Evolutionary conservation across 2,113 vertebrate genomes (phyloP).

Genomic region (Raja brachyura): DNA sequence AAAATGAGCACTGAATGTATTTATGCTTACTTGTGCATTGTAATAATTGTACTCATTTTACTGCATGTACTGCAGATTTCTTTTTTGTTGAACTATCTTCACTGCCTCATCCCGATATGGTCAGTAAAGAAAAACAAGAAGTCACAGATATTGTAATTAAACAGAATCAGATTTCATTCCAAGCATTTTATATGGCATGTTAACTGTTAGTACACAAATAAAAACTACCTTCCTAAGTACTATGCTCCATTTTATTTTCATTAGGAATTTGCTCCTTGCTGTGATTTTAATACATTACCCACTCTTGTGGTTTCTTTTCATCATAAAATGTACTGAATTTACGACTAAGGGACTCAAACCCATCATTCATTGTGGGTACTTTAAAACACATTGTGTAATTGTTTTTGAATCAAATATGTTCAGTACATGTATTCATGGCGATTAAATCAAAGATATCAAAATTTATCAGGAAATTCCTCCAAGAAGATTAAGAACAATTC

Average conservation of each 20-base stretch:
- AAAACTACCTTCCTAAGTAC: slow-evolving; percentile 54
- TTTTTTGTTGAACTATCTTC: slow-evolving; percentile 15
- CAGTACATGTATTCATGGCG: background rate
- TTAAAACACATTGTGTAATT: slow-evolving; percentile 41
- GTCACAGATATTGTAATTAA: slow-evolving; percentile 58
- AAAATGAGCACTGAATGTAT: slow-evolving; percentile 30
- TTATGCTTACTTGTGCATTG: slow-evolving; percentile 31
- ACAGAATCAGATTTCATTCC: slow-evolving; percentile 57
- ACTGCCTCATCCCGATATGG: slow-evolving; percentile 11
- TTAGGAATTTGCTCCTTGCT: slow-evolving; percentile 49
- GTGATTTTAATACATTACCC: slow-evolving; percentile 46
- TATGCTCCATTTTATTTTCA: slow-evolving; percentile 44
- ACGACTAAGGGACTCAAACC: slow-evolving; percentile 44
- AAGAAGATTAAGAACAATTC: background rate
- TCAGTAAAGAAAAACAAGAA: slow-evolving; percentile 41
- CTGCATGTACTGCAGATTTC: slow-evolving; percentile 2
- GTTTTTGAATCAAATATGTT: background rate
- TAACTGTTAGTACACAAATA: slow-evolving; percentile 60
- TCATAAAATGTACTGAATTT: slow-evolving; percentile 47
- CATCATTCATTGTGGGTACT: slow-evolving; percentile 46
- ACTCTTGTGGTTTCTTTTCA: slow-evolving; percentile 47
- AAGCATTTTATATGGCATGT: slow-evolving; percentile 59
- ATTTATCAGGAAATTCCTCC: background rate
- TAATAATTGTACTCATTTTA: slow-evolving; percentile 26
- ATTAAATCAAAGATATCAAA: slow-evolving; percentile 15